Evolutionary conservation across 2,797 vertebrate species (phyloP).

Genomic region (Pseudocheirus occidentalis): DNA sequence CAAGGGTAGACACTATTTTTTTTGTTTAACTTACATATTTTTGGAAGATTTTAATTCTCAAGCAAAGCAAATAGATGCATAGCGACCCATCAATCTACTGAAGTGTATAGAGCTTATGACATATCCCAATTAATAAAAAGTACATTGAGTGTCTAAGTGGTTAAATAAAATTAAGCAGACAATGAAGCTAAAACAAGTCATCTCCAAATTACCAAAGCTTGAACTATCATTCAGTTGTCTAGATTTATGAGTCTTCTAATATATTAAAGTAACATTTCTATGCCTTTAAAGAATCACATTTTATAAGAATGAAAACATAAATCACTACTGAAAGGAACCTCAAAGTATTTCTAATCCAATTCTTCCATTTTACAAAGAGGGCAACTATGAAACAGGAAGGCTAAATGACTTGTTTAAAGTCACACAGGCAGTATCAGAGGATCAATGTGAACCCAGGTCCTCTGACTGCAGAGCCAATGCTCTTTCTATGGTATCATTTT

Average conservation of each 20-base stretch:
- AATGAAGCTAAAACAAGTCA: conserved; percentile 21
- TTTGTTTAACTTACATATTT: background rate
- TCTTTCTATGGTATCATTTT: background rate
- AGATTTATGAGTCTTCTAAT: conserved; percentile 20
- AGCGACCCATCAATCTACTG: background rate
- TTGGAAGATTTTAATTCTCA: background rate
- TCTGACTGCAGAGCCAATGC: background rate
- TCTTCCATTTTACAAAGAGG: background rate
- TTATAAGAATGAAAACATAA: background rate
- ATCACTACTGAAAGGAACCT: background rate
- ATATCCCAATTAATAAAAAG: background rate
- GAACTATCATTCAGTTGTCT: conserved; percentile 15
- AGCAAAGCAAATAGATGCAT: background rate
- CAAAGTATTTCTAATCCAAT: background rate
- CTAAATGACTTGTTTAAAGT: background rate
- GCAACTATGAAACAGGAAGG: background rate
- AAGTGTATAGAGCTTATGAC: background rate
- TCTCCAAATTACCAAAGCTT: conserved; percentile 10
- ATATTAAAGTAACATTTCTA: conserved; percentile 42
- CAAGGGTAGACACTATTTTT: background rate
- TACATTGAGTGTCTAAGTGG: background rate
- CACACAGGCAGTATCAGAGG: background rate
- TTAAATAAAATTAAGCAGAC: background rate
- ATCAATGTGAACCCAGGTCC: background rate
- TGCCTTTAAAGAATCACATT: background rate